A percentile compares a stretch with the other conserved stretches of the same genome.
Evolutionary conservation across 2,888 invertebrate genomes (phyloP).

Genomic region (Drosophila percnosoma): DNA sequence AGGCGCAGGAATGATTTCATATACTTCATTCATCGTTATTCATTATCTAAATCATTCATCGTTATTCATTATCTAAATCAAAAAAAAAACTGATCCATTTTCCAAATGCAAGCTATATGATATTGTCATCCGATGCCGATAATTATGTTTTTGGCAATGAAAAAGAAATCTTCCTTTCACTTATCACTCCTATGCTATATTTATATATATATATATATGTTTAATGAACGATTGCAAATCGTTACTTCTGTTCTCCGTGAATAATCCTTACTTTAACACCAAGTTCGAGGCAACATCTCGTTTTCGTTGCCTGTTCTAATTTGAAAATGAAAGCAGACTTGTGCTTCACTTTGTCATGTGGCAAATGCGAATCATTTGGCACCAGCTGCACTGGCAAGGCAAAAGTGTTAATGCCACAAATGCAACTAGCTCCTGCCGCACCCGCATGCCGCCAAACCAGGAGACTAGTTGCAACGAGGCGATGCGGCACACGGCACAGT

Average conservation of each 20-base stretch:
- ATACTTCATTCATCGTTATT: too few relatives aligned
- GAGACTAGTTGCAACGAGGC: neutral
- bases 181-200: too few relatives aligned
- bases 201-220: too few relatives aligned
- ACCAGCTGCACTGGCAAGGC: conserved; percentile 13
- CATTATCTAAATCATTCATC: neutral
- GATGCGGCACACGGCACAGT: conserved; percentile 53
- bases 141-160: neutral
- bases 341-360: conserved; percentile 28
- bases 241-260: too few relatives aligned
- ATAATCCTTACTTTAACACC: neutral
- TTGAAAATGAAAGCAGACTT: neutral
- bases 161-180: too few relatives aligned
- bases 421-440: neutral
- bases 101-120: neutral
- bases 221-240: too few relatives aligned
- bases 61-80: neutral
- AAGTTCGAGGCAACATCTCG: neutral
- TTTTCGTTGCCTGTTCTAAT: too few relatives aligned
- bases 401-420: conserved; percentile 10
- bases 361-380: neutral
- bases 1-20: neutral
- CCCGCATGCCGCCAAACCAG: neutral
- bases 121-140: neutral
- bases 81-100: neutral